Conservation (phyloP, 2,888 invertebrate genomes). For the Artemia sinica region DNA sequence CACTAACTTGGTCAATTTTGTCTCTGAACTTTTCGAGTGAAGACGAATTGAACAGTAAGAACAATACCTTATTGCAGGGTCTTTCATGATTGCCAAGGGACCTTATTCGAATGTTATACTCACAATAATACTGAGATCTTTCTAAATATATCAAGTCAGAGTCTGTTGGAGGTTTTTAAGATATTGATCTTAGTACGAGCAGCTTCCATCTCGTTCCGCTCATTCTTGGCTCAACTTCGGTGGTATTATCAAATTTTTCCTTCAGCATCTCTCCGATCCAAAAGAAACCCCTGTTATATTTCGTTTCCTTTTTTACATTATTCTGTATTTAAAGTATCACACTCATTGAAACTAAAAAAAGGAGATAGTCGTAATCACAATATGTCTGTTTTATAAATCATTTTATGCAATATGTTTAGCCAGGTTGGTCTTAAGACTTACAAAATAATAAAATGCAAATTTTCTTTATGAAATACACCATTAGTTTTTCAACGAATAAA, state of each 20-base stretch:
- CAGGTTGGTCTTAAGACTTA: too few relatives aligned
- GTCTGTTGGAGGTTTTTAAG: slow-evolving; percentile 30
- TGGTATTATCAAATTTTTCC: slow-evolving; percentile 36
- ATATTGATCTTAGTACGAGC: slow-evolving; percentile 27
- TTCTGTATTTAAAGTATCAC: background rate
- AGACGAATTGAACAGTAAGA: too few relatives aligned
- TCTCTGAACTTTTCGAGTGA: too few relatives aligned
- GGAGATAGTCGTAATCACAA: background rate
- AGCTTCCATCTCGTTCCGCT: slow-evolving; percentile 27
- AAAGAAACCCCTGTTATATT: background rate
- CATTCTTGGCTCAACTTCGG: slow-evolving; percentile 32
- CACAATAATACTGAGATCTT: slow-evolving; percentile 32
- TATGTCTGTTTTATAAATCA: background rate
- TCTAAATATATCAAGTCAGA: slow-evolving; percentile 32
- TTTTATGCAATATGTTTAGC: too few relatives aligned
- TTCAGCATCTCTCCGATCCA: slow-evolving; percentile 34
- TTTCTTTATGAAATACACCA: too few relatives aligned
- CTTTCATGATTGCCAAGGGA: slow-evolving; percentile 35
- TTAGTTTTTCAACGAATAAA: too few relatives aligned
- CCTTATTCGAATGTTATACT: slow-evolving; percentile 30
- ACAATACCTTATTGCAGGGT: slow-evolving; percentile 31
- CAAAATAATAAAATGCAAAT: too few relatives aligned
- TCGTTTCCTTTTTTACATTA: too few relatives aligned
- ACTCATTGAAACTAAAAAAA: background rate
- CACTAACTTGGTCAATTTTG: too few relatives aligned